A percentile compares a stretch with the other conserved stretches of the same genome.
Conservation (phyloP, 1,140 invertebrate genomes). For the Nomia melanderi region DNA sequence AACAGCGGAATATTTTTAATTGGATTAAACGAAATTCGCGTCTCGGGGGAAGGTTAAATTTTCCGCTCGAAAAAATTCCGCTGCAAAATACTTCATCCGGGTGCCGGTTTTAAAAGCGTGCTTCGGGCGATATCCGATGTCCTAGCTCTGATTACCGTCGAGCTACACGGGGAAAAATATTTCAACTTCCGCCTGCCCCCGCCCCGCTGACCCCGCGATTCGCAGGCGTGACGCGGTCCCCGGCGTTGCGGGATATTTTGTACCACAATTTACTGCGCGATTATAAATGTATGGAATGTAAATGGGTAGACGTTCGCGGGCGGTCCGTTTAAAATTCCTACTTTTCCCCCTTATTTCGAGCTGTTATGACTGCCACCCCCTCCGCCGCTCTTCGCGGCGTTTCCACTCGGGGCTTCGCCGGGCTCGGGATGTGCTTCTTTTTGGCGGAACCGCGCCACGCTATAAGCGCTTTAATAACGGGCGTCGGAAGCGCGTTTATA, state of each 20-base stretch:
- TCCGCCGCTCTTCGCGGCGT: no score
- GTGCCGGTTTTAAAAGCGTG: no score
- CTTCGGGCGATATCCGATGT: no score
- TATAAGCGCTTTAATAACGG: slow-evolving; percentile 62
- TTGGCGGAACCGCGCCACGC: slow-evolving; percentile 22
- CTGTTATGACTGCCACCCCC: slow-evolving; percentile 1
- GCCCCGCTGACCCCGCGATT: background rate
- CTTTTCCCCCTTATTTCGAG: slow-evolving; percentile 1
- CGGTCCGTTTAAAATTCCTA: slow-evolving; percentile 28
- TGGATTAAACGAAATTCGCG: no score
- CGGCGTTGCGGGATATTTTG: slow-evolving; percentile 20
- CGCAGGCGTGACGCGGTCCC: background rate
- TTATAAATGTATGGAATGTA: slow-evolving; percentile 50
- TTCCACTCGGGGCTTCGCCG: no score
- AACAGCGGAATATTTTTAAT: no score
- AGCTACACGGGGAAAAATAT: background rate
- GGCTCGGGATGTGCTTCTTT: slow-evolving; percentile 44
- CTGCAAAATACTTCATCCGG: no score
- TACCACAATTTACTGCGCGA: slow-evolving; percentile 34
- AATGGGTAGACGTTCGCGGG: slow-evolving; percentile 35
- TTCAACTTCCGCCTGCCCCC: background rate
- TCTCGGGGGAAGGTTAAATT: no score
- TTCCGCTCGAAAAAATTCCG: no score
- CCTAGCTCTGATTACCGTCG: background rate
- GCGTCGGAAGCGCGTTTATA: slow-evolving; percentile 35